phyloP scores from a whole-genome alignment of 1,140 invertebrate genomes.

The Solenopsis invicta region DNA sequence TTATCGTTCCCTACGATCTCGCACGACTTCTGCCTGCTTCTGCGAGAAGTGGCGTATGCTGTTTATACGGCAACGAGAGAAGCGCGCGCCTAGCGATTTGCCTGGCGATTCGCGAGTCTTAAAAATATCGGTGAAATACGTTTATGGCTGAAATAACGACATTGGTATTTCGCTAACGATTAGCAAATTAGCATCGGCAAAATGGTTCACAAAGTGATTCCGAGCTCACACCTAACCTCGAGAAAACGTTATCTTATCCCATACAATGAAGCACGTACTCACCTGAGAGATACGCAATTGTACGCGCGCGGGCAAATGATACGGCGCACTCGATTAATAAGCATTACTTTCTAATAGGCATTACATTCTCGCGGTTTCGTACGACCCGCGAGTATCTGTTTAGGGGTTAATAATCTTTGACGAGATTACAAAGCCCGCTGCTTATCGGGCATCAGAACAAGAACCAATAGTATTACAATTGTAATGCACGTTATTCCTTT shows the following conservation, averaged over 20 bases:
- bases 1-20: slow-evolving; percentile 75
- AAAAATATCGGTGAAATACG: slow-evolving; percentile 2
- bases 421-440: slow-evolving; percentile 39
- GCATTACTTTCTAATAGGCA: slow-evolving; percentile 39
- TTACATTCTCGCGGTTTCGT: background rate
- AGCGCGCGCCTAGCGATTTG: slow-evolving; percentile 60
- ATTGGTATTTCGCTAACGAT: background rate
- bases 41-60: slow-evolving; percentile 38
- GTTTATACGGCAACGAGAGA: slow-evolving; percentile 59
- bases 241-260: slow-evolving; percentile 23
- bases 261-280: background rate
- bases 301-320: slow-evolving; percentile 18
- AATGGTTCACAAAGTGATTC: background rate
- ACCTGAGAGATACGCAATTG: background rate
- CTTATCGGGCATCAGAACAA: slow-evolving; percentile 61
- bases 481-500: slow-evolving; percentile 64
- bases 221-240: background rate
- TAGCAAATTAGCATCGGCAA: slow-evolving; percentile 4
- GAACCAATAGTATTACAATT: slow-evolving; percentile 69
- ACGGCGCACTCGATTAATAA: slow-evolving; percentile 33
- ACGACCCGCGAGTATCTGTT: slow-evolving; percentile 22
- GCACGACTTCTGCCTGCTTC: slow-evolving; percentile 72
- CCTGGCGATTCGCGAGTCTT: slow-evolving; percentile 55
- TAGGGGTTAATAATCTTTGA: slow-evolving; percentile 61
- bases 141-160: background rate